Base-by-base conservation (phyloP, 1,140 invertebrate species). In the Tetraneura akinire region DNA sequence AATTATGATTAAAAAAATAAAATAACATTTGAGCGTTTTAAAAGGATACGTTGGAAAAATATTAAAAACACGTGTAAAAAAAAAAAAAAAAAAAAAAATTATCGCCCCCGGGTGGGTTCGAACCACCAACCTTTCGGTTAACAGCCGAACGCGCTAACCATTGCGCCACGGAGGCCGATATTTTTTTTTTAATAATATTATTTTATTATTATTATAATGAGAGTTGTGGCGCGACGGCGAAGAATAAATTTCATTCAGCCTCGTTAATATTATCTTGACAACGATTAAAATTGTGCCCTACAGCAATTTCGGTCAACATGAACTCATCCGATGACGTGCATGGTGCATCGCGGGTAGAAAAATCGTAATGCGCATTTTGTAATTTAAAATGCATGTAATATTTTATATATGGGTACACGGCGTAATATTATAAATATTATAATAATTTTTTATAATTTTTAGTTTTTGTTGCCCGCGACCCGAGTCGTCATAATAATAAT, bases 51-150 rank as follows among this genome's bases (percentile, higher is more conserved):
- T n/a, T n/a, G n/a, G n/a, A n/a, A n/a, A n/a, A n/a, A n/a, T n/a
- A n/a, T n/a, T n/a, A n/a, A n/a, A n/a, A n/a, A n/a, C n/a, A n/a
- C n/a, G n/a, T n/a, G n/a, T n/a, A n/a, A n/a, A n/a, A 37, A 37
- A 37, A 37, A 37, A 37, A 37, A 37, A 37, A 37, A 37, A 37
- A 4, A 4, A 83, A 83, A 82, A 81, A 80, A 8, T 71, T 0
- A 32, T 51, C 86, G 86, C 86, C 86, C 85, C 85, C 85, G 85
- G 86, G 86, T 87, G 86, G 86, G 84, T 84, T 87, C 85, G 86
- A 87, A 87, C 86, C 85, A 87, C 86, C 86, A 87, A 86, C 86
- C 86, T 87, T 87, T 86, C 85, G 86, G 85, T 87, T 86, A 87
- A 87, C 86, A 87, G 86, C 86, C 86, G 85, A 86, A 87, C 86